Conservation (phyloP, 2,113 vertebrate species). For the Corydoras sp. region DNA sequence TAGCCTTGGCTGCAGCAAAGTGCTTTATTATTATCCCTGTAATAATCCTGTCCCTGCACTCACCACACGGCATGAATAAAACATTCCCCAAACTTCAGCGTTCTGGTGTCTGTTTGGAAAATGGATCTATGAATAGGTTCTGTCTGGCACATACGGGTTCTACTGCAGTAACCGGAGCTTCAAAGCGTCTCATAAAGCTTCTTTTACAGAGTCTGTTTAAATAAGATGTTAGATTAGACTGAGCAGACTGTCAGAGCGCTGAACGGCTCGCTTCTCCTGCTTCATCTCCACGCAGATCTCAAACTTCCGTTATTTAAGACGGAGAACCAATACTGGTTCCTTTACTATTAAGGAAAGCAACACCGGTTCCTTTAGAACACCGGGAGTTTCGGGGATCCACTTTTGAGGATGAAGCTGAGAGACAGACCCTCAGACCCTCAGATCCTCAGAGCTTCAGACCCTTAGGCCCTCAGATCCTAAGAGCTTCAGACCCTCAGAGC, state of each 20-base stretch:
- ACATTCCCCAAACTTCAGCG: slow-evolving; percentile 9
- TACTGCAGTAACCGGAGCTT: slow-evolving; percentile 6
- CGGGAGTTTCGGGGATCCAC: too few relatives aligned
- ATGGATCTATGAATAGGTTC: not conserved
- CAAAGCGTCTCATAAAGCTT: not conserved
- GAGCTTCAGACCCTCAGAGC: too few relatives aligned
- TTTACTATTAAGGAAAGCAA: too few relatives aligned
- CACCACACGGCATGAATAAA: slow-evolving; percentile 15
- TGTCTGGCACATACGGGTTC: slow-evolving; percentile 9
- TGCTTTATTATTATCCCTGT: slow-evolving; percentile 19
- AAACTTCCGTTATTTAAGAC: too few relatives aligned
- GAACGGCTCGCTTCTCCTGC: not conserved
- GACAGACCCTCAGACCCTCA: too few relatives aligned
- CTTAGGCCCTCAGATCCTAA: too few relatives aligned
- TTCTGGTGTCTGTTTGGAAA: slow-evolving; percentile 10
- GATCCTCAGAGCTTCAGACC: too few relatives aligned
- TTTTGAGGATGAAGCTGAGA: too few relatives aligned
- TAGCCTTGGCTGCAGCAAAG: slow-evolving; percentile 20
- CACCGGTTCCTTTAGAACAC: too few relatives aligned
- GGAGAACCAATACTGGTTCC: too few relatives aligned
- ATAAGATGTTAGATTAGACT: slow-evolving; percentile 14
- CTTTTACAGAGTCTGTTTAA: slow-evolving; percentile 19
- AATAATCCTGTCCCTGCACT: not conserved
- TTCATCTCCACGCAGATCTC: not conserved
- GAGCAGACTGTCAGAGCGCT: slow-evolving; percentile 8